These are phyloP conservation scores for Rhynchomys soricoides DNA, from an alignment of 2,113 vertebrate species.

Conservation along the genomic window DNA sequence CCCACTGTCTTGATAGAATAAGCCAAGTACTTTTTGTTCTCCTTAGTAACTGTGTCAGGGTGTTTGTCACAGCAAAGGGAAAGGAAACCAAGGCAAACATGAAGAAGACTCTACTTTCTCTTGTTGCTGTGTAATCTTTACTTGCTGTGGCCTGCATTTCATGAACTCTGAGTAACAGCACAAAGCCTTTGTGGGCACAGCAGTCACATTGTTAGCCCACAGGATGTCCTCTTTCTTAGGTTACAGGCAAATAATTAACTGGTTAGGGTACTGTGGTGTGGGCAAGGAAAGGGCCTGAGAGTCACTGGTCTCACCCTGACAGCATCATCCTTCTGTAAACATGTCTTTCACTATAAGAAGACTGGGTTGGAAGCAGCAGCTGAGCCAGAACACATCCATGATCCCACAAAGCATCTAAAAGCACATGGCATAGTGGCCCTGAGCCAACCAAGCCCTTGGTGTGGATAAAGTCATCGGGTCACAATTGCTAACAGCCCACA, in stretches of 20 bases:
- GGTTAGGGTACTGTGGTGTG: accelerated
- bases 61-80: neutral
- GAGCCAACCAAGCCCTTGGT: neutral
- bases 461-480: neutral
- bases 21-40: neutral
- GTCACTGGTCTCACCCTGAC: neutral
- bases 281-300: neutral
- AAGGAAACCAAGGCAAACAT: neutral
- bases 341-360: conserved; percentile 6
- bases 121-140: accelerated
- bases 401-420: neutral
- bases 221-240: neutral
- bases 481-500: accelerated
- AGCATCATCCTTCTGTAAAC: neutral
- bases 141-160: neutral
- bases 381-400: neutral
- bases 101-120: too few relatives aligned
- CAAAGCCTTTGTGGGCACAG: neutral
- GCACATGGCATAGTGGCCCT: neutral
- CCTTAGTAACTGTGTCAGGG: neutral
- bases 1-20: neutral
- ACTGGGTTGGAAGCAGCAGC: neutral
- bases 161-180: accelerated
- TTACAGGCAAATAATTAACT: neutral
- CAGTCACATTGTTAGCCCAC: neutral